A percentile compares a stretch with the other conserved stretches of the same genome.
These are phyloP conservation scores for Aphis gossypii DNA, from an alignment of 1,140 invertebrate genomes.

Conservation along the genomic window DNA sequence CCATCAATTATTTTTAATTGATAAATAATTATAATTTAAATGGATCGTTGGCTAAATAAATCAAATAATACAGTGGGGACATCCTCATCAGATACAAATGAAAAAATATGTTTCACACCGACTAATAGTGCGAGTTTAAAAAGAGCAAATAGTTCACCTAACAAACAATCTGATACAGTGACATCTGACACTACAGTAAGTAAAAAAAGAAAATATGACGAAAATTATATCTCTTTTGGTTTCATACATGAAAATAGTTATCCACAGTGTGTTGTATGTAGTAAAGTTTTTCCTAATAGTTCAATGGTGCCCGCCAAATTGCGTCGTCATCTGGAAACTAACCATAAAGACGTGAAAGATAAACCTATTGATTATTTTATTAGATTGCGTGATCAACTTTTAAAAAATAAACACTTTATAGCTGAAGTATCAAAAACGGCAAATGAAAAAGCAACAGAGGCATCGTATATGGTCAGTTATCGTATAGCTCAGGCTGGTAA, in stretches of 20 bases:
- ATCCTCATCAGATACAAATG: neutral
- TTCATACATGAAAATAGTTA: too few relatives aligned
- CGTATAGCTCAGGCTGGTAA: slow-evolving; percentile 22
- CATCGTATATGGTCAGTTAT: neutral
- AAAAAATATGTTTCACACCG: neutral
- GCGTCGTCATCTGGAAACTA: neutral
- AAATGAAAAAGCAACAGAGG: neutral
- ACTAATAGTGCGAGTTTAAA: neutral
- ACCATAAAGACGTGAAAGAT: neutral
- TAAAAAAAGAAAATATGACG: neutral
- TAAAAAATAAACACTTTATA: slow-evolving; percentile 10
- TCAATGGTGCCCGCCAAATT: neutral
- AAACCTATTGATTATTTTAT: slow-evolving; percentile 7
- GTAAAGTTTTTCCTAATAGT: neutral
- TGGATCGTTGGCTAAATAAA: neutral
- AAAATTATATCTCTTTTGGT: neutral
- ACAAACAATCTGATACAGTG: neutral
- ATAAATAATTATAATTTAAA: too few relatives aligned
- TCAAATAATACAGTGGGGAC: neutral
- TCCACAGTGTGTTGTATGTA: too few relatives aligned
- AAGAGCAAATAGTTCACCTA: neutral
- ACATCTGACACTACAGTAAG: neutral
- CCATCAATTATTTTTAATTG: too few relatives aligned
- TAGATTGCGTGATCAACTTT: neutral
- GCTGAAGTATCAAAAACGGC: neutral